Conservation (phyloP, 2,797 vertebrate species). For the Hylomyscus alleni region DNA sequence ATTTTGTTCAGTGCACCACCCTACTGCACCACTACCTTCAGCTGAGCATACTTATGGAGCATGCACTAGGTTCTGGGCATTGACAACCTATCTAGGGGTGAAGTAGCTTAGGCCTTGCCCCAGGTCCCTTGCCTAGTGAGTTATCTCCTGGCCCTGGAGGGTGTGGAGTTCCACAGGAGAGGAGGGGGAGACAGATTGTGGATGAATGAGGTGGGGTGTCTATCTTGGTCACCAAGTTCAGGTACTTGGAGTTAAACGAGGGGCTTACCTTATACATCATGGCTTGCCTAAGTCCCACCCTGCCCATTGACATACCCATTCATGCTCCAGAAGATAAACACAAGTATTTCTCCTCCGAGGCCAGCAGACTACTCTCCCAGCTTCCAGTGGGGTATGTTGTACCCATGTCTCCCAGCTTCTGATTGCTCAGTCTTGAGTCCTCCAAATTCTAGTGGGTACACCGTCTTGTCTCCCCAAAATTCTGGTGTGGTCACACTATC, state of each 20-base stretch:
- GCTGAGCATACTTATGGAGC: neutral
- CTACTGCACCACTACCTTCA: neutral
- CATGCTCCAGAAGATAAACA: neutral
- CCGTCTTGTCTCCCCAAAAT: neutral
- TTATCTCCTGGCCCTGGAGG: neutral
- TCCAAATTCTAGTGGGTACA: neutral
- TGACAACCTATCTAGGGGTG: neutral
- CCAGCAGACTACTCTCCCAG: neutral
- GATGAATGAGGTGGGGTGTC: neutral
- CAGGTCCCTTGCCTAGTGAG: neutral
- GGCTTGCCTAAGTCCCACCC: neutral
- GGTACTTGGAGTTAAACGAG: neutral
- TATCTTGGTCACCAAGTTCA: rapidly evolving
- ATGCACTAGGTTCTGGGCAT: neutral
- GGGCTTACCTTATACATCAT: rapidly evolving
- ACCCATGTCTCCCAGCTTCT: neutral
- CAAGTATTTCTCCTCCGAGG: neutral
- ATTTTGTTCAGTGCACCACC: neutral
- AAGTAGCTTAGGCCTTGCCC: neutral
- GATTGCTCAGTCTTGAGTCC: neutral
- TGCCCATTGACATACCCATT: neutral
- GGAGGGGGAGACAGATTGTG: rapidly evolving
- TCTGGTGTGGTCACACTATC: no score
- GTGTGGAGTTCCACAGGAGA: neutral
- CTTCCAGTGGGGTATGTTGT: rapidly evolving